These are phyloP conservation scores for Callopanchax toddi DNA, from an alignment of 2,113 vertebrate genomes.

Conservation along the genomic window DNA sequence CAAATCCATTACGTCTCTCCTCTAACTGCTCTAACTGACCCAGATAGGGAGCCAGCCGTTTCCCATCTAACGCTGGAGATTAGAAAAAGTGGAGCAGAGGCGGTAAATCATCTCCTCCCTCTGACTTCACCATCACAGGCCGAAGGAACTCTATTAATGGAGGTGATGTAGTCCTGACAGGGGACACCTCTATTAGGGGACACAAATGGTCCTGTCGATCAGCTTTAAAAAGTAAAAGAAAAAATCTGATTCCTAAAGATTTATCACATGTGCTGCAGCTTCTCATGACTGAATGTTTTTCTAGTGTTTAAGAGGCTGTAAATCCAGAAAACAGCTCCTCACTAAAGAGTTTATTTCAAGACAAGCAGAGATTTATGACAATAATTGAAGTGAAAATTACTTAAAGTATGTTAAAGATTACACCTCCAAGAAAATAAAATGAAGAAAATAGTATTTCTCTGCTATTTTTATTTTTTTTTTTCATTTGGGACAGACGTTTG, in stretches of 20 bases:
- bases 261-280: no score
- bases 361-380: neutral
- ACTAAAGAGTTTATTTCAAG: neutral
- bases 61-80: constrained; percentile 66
- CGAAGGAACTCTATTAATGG: constrained; percentile 63
- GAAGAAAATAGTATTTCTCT: no score
- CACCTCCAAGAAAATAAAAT: no score
- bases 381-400: no score
- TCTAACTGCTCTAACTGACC: constrained; percentile 58
- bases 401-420: no score
- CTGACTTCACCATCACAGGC: constrained; percentile 61
- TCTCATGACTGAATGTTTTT: neutral
- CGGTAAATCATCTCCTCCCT: constrained; percentile 70
- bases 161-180: constrained; percentile 69
- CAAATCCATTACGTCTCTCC: constrained; percentile 56
- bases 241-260: no score
- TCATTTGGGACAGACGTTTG: no score
- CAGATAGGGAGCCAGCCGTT: constrained; percentile 63
- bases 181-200: constrained; percentile 69
- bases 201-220: constrained; percentile 52
- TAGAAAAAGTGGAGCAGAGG: constrained; percentile 70
- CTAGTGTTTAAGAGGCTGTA: no score
- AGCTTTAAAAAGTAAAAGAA: no score
- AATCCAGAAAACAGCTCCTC: no score
- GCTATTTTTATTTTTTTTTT: no score